These are phyloP conservation scores for Monopis laevigella DNA, from an alignment of 2,888 invertebrate species.

Conservation along the genomic window DNA sequence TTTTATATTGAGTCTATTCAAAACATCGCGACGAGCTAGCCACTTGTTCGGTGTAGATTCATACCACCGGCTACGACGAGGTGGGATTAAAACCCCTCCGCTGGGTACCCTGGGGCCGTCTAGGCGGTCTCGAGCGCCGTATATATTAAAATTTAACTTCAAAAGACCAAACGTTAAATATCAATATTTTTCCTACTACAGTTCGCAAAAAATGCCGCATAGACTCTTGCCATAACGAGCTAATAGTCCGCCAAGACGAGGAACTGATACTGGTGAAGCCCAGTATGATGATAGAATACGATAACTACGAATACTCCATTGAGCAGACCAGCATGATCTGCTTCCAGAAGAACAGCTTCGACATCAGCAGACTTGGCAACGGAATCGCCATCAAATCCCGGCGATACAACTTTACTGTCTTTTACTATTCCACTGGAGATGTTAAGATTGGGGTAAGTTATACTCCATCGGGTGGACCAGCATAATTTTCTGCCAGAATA, in stretches of 20 bases:
- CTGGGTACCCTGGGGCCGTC: no score
- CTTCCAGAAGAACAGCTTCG: slow-evolving; percentile 70
- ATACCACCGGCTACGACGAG: no score
- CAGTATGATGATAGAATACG: slow-evolving; percentile 72
- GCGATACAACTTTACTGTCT: slow-evolving; percentile 77
- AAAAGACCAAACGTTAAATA: no score
- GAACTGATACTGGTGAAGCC: slow-evolving; percentile 69
- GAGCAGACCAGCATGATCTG: slow-evolving; percentile 70
- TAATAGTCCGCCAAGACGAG: slow-evolving; percentile 71
- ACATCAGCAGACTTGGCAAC: slow-evolving; percentile 74
- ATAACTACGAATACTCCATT: slow-evolving; percentile 70
- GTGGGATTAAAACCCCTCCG: no score
- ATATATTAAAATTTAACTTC: no score
- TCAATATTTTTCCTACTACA: slow-evolving; percentile 30
- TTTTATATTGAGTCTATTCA: no score
- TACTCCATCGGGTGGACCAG: no score
- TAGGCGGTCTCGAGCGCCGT: no score
- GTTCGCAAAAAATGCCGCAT: slow-evolving; percentile 73
- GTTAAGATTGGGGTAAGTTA: slow-evolving; percentile 74
- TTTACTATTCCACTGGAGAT: slow-evolving; percentile 74
- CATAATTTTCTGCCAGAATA: no score
- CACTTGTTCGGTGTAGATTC: no score
- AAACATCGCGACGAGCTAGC: no score
- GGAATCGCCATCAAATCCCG: slow-evolving; percentile 74
- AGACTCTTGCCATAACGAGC: slow-evolving; percentile 68